Evolutionary conservation across 2,797 vertebrate species (phyloP), one percentile per base, ranked within the genome.

Genomic region (Hypotaenidia okinawae): DNA sequence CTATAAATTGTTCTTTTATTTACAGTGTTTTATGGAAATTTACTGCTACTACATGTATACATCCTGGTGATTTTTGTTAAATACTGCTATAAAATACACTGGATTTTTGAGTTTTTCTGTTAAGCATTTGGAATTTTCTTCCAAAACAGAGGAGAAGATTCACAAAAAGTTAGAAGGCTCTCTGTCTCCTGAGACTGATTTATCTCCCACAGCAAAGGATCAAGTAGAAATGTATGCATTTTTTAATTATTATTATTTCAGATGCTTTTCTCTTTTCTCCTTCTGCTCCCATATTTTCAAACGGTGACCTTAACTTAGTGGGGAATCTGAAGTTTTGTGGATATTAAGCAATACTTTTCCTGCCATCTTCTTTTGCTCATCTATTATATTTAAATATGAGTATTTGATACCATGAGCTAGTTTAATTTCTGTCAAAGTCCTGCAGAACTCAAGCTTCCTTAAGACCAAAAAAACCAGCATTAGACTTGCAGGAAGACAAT

Each of bases 151-250:
- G 97, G 99, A 99, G 97, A 99, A 98, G 98, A 98, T 98, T 97
- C 98, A 98, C 95, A 99, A 99, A 96, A 99, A 99, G 97, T 98
- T 98, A 89, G 99, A 99, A 97, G 99, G 98, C 97, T 98, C 98
- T 96, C 98, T 98, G 97, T 99, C 99, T 98, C 99, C 99, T 74
- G 99, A 99, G 96, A 97, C 98, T 97, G 98, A 98, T 90, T 98
- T 99, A 95, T 99, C 99, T 94, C 99, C 99, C 89, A 98, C 99
- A 97, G 98, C 98, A 94, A 99, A 99, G 98, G 99, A 99, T 98
- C 99, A 99, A 98, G 99, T 99, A 98, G 99, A 99, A 99, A 99
- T 99, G 99, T 99, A 99, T 96, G 99, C 96, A 68, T 68, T 59
- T 55, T 30, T n/a, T 81, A 90, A 4, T 43, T 66, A 16, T 47